Conservation (phyloP, 2,113 vertebrate genomes). For the Cyanistes caeruleus region DNA sequence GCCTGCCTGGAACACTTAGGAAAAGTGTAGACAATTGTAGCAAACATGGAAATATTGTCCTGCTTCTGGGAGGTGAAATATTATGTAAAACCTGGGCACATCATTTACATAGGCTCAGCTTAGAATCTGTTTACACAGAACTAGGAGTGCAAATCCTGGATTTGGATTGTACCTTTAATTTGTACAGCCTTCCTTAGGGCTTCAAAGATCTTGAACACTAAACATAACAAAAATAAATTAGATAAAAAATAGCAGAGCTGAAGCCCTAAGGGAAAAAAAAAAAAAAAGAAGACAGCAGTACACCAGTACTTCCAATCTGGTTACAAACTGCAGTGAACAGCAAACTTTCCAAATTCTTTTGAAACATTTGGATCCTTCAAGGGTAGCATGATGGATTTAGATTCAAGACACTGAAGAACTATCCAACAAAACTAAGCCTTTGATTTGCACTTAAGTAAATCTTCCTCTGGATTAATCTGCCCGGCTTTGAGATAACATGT, state of each 20-base stretch:
- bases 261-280: neutral
- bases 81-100: neutral
- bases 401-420: slow-evolving; percentile 11
- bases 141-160: neutral
- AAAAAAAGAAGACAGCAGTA: neutral
- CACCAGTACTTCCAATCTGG: neutral
- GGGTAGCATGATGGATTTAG: slow-evolving; percentile 21
- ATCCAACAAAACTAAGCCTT: slow-evolving; percentile 41
- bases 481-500: slow-evolving; percentile 1
- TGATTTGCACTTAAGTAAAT: slow-evolving; percentile 68
- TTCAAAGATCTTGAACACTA: neutral
- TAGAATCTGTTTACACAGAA: neutral
- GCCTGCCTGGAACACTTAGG: neutral
- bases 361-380: neutral
- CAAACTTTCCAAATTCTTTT: slow-evolving; percentile 7
- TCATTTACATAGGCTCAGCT: neutral
- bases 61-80: neutral
- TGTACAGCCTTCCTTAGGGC: neutral
- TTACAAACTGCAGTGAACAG: neutral
- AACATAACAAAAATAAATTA: neutral
- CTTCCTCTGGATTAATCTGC: slow-evolving; percentile 47
- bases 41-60: neutral
- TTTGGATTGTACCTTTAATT: neutral
- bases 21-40: neutral
- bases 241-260: neutral